phyloP scores from a whole-genome alignment of 2,113 vertebrate genomes.

The Zapus hudsonius region DNA sequence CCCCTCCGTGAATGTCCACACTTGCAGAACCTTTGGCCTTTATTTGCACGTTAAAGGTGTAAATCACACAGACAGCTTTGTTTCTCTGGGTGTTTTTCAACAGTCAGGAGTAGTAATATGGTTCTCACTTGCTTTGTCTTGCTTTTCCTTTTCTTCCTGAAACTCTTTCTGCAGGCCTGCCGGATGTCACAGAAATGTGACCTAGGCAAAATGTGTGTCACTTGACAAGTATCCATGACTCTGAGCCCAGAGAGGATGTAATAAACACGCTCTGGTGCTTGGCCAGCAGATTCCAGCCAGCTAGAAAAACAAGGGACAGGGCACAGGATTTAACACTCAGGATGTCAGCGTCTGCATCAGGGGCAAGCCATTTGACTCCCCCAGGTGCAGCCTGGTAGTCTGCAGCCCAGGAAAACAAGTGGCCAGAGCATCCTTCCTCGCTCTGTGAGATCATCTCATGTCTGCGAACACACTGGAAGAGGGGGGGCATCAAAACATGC shows the following conservation, averaged over 20 bases:
- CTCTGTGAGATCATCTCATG: not conserved
- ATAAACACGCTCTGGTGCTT: constrained; percentile 37
- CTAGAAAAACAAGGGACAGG: constrained; percentile 51
- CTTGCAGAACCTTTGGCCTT: not conserved
- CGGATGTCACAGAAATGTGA: constrained; percentile 54
- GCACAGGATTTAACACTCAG: constrained; percentile 39
- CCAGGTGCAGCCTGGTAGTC: constrained; percentile 29
- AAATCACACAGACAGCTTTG: not conserved
- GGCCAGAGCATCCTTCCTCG: not conserved
- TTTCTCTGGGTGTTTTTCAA: constrained; percentile 12
- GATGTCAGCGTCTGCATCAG: not conserved
- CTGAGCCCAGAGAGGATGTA: constrained; percentile 67
- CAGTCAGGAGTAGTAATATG: constrained; percentile 1
- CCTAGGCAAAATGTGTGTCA: constrained; percentile 31
- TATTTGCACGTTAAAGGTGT: constrained; percentile 11
- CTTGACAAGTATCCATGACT: not conserved
- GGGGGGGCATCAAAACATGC: not conserved
- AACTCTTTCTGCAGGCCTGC: constrained; percentile 60
- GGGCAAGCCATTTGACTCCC: not conserved
- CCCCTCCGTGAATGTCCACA: not conserved
- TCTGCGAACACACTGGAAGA: not conserved
- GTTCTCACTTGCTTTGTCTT: not conserved
- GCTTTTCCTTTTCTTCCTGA: constrained; percentile 38
- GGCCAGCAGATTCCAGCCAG: constrained; percentile 64
- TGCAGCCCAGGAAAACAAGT: constrained; percentile 6